Evolutionary conservation across 2,797 vertebrate species (phyloP), one percentile per base, ranked within the genome.

Genomic region (Lithobates sylvaticus): DNA sequence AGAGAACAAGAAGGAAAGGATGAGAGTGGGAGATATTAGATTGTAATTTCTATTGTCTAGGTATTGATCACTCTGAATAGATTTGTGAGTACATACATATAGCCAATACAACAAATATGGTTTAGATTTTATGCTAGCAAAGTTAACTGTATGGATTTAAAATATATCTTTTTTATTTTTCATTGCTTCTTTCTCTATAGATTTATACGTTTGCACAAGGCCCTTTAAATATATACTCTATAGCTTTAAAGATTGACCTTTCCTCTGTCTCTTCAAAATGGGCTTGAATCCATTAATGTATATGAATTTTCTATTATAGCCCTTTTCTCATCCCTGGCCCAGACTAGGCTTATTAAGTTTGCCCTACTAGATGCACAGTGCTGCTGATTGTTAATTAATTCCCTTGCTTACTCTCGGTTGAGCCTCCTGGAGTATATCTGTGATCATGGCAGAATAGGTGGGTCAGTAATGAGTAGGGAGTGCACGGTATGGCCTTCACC

Each of bases 381-480:
- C 47, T 84, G 54, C 69, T 78, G 69, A 73, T 84, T 87, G 81
- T 69, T 87, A 87, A 87, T 87, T 78, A 84, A 67, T 78, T 84
- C 64, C 76, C 47, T 27, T 69, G 81, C 76, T 87, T 84, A 44
- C 54, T 70, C 27, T 70, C 61, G 29, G 70, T 32, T 70, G 64
- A 75, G 76, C 27, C 77, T 84, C 61, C 81, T 84, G 65, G 76
- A 84, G 71, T 79, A 71, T 79, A 69, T 47, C 64, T 34, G 64
- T 76, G 81, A 80, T 87, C 58, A 42, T 87, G 86, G 81, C 76
- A 79, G 77, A 84, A 84, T 81, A 74, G 81, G 81, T 84, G 64
- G 71, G 81, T 80, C 81, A 87, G 86, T 87, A 87, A 87, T 87
- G 86, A 87, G 76, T 84, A 47, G 64, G 75, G 65, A 87, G 81